These are phyloP conservation scores for Hypolimnas misippus DNA, from an alignment of 2,888 invertebrate genomes.

Conservation along the genomic window DNA sequence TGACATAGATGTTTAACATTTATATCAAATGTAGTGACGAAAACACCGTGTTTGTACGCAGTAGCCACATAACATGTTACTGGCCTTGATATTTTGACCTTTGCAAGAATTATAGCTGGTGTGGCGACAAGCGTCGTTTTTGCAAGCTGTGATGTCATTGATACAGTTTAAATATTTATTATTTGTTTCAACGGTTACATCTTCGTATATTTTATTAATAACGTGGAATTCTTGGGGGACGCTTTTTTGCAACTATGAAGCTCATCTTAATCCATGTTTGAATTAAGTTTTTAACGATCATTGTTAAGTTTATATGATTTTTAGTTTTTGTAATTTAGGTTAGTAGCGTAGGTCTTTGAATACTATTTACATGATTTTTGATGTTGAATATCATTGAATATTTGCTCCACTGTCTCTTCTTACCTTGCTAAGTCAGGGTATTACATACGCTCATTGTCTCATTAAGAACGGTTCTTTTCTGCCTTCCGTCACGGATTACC, in stretches of 20 bases:
- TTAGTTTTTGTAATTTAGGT: background rate
- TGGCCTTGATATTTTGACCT: slow-evolving; percentile 39
- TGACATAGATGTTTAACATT: slow-evolving; percentile 54
- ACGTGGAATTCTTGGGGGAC: too few species aligned
- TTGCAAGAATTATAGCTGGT: slow-evolving; percentile 20
- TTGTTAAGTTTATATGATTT: background rate
- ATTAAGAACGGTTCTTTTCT: slow-evolving; percentile 12
- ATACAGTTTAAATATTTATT: background rate
- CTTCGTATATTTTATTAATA: background rate
- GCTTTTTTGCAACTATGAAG: background rate
- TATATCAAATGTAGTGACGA: slow-evolving; percentile 45
- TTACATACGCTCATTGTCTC: slow-evolving; percentile 11
- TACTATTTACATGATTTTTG: too few species aligned
- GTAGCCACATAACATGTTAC: slow-evolving; percentile 17
- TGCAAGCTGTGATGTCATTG: background rate
- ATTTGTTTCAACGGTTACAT: background rate
- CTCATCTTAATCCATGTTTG: too few species aligned
- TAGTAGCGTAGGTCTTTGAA: too few species aligned
- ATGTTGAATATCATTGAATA: too few species aligned
- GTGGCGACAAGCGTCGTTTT: slow-evolving; percentile 15
- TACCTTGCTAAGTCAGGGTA: background rate
- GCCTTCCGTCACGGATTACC: slow-evolving; percentile 19
- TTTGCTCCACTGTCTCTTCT: slow-evolving; percentile 1
- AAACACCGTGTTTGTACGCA: slow-evolving; percentile 38
- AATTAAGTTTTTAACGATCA: background rate